Conservation (phyloP, 2,797 vertebrate species). For the Lepus oiostolus region DNA sequence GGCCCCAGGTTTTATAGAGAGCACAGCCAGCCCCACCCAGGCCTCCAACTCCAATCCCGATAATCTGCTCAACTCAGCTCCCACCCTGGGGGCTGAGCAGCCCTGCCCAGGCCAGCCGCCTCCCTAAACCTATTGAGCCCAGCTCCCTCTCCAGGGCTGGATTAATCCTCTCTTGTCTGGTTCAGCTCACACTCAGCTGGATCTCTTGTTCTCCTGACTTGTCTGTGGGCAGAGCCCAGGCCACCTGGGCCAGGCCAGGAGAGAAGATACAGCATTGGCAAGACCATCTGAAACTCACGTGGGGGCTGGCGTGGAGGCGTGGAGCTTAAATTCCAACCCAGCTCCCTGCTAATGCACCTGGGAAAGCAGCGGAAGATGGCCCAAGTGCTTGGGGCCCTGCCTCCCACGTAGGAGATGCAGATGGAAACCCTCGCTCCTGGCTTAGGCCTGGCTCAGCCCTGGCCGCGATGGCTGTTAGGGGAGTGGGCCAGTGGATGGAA, state of each 20-base stretch:
- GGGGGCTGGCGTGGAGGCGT: background rate
- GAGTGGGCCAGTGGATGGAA: too few relatives aligned
- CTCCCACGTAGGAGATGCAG: too few relatives aligned
- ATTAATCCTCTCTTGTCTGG: background rate
- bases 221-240: background rate
- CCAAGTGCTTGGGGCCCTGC: too few relatives aligned
- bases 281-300: slow-evolving; percentile 10
- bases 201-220: background rate
- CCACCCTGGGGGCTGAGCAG: background rate
- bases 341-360: too few relatives aligned
- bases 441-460: too few relatives aligned
- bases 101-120: background rate
- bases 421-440: too few relatives aligned
- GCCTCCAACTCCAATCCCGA: background rate
- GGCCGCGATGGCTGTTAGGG: too few relatives aligned
- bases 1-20: background rate
- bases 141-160: too few relatives aligned
- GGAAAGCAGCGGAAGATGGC: background rate
- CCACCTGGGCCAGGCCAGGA: background rate
- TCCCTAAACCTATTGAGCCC: background rate
- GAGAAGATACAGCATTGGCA: background rate
- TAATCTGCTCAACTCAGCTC: background rate
- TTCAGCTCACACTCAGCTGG: background rate
- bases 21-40: rapidly evolving
- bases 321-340: too few relatives aligned